A percentile compares a stretch with the other conserved stretches of the same genome.
Evolutionary conservation across 2,888 invertebrate genomes (phyloP).

Genomic region (Troides oblongomaculatus): DNA sequence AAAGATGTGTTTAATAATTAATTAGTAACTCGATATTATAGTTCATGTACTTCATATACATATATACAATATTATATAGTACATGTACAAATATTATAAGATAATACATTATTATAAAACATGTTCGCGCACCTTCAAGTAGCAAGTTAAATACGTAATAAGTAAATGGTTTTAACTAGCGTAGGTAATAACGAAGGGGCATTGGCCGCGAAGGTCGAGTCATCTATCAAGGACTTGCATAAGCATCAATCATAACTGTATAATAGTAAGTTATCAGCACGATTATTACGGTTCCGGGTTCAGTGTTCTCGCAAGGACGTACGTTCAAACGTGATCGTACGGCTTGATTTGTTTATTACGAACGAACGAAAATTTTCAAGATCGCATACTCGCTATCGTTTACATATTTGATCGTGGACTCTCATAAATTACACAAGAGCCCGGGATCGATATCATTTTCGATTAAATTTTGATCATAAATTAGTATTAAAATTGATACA

Average conservation of each 20-base stretch:
- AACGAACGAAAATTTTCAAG: constrained; percentile 10
- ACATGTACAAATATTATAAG: background rate
- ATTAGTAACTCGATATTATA: too few relatives aligned
- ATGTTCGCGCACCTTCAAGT: background rate
- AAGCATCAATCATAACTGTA: constrained; percentile 55
- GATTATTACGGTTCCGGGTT: constrained; percentile 65
- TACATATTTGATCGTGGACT: too few relatives aligned
- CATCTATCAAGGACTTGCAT: constrained; percentile 60
- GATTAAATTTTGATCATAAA: too few relatives aligned
- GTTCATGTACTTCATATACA: too few relatives aligned
- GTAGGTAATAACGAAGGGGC: constrained; percentile 43
- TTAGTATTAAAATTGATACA: too few relatives aligned
- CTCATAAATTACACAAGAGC: too few relatives aligned
- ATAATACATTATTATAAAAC: background rate
- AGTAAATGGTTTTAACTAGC: constrained; percentile 24
- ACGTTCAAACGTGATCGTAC: constrained; percentile 46
- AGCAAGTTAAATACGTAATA: constrained; percentile 27
- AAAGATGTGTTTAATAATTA: too few relatives aligned
- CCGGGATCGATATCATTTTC: too few relatives aligned
- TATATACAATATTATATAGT: too few relatives aligned
- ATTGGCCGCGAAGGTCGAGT: constrained; percentile 65
- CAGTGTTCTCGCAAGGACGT: constrained; percentile 70
- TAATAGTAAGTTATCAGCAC: constrained; percentile 53
- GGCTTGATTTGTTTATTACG: constrained; percentile 15
- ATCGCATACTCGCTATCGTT: background rate